These are phyloP conservation scores for Sinocyclocheilus rhinocerous DNA, from an alignment of 2,113 vertebrate genomes.

Conservation along the genomic window DNA sequence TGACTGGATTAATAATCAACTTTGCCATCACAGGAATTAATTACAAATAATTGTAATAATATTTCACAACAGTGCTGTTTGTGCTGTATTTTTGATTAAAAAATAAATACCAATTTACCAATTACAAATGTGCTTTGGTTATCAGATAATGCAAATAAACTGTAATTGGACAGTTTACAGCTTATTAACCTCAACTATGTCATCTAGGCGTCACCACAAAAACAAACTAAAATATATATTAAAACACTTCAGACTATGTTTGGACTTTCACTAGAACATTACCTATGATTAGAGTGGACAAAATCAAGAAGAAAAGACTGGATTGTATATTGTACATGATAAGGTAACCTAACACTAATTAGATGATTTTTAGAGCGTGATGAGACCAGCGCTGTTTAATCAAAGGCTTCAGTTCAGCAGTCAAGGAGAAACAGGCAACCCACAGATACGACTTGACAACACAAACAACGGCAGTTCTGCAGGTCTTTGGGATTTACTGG, in stretches of 20 bases:
- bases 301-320: conserved; percentile 1
- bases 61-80: no score
- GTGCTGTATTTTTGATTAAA: no score
- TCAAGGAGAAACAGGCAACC: conserved; percentile 18
- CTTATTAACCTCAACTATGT: not conserved
- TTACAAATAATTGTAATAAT: no score
- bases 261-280: not conserved
- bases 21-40: no score
- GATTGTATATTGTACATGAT: conserved; percentile 27
- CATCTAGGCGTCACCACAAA: not conserved
- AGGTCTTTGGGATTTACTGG: not conserved
- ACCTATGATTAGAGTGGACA: not conserved
- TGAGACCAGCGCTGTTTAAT: conserved; percentile 39
- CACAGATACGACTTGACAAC: not conserved
- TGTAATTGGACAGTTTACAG: not conserved
- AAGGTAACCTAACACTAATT: conserved; percentile 16
- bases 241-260: not conserved
- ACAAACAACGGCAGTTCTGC: not conserved
- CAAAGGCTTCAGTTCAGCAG: conserved; percentile 30
- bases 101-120: not conserved
- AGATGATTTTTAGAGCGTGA: conserved; percentile 39
- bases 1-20: no score
- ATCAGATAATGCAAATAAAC: not conserved
- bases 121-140: not conserved
- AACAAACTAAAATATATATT: not conserved